Evolutionary conservation across 2,888 invertebrate species (phyloP).

Genomic region (Sminthurides aquaticus): DNA sequence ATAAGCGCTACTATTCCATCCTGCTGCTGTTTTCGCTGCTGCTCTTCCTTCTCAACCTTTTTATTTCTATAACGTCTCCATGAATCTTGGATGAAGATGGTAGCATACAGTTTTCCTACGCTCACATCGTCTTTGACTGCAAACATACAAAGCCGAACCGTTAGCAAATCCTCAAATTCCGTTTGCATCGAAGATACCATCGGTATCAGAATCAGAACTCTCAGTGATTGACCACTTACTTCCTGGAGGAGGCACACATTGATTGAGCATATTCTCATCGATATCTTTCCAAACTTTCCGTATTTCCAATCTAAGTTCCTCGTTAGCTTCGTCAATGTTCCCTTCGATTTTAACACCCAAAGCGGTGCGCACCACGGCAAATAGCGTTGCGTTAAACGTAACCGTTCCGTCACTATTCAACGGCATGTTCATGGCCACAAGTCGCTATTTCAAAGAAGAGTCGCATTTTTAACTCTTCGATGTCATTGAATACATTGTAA

Average conservation of each 20-base stretch:
- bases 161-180: no score
- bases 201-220: no score
- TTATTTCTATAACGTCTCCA: conserved; percentile 71
- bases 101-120: conserved; percentile 41
- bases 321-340: conserved; percentile 55
- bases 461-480: not conserved
- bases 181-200: no score
- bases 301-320: conserved; percentile 55
- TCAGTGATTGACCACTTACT: no score
- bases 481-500: not conserved
- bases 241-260: conserved; percentile 39
- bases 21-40: conserved; percentile 55
- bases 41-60: conserved; percentile 57
- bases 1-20: conserved; percentile 49
- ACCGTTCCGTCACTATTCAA: conserved; percentile 58
- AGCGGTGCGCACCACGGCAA: conserved; percentile 56
- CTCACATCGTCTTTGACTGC: conserved; percentile 39
- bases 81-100: conserved; percentile 39
- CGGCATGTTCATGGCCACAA: conserved; percentile 61
- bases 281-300: conserved; percentile 53
- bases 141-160: conserved; percentile 5
- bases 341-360: conserved; percentile 55
- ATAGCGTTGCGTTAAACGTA: conserved; percentile 58
- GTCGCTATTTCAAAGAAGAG: conserved; percentile 46
- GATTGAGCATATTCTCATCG: conserved; percentile 28